Evolutionary conservation across 1,140 invertebrate genomes (phyloP).

Genomic region (Rhagoletis pomonella): DNA sequence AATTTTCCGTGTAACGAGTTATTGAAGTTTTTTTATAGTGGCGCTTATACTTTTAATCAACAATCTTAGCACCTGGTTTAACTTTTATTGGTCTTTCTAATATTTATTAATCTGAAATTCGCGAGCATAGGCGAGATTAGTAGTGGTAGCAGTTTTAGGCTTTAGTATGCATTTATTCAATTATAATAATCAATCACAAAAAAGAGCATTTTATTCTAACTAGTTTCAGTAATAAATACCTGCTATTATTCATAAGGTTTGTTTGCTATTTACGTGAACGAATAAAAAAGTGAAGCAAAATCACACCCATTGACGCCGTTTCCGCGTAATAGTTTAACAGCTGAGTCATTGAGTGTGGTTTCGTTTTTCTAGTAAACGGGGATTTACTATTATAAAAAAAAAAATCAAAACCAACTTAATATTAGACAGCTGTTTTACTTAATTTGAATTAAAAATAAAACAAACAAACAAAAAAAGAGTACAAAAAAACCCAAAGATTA

Average conservation of each 20-base stretch:
- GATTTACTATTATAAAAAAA: background rate
- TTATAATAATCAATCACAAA: too few species aligned
- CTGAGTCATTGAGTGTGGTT: background rate
- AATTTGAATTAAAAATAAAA: background rate
- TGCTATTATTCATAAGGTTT: background rate
- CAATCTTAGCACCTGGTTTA: too few species aligned
- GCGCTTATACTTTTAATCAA: too few species aligned
- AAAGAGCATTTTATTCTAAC: too few species aligned
- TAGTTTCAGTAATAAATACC: background rate
- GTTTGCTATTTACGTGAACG: background rate
- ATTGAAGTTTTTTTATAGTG: too few species aligned
- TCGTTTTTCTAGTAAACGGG: slow-evolving; percentile 1
- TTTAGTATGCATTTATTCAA: too few species aligned
- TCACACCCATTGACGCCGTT: too few species aligned
- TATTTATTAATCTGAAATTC: too few species aligned
- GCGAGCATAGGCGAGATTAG: too few species aligned
- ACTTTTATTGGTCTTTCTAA: too few species aligned
- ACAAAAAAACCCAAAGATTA: background rate
- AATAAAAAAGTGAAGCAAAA: background rate
- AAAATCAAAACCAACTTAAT: background rate
- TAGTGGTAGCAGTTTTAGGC: too few species aligned
- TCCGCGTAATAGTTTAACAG: background rate
- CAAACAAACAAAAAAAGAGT: background rate
- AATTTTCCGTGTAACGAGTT: too few species aligned
- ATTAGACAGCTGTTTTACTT: slow-evolving; percentile 1